Base-by-base conservation (phyloP, 1,140 invertebrate genomes). In the Pygmarrhopalites habei region DNA sequence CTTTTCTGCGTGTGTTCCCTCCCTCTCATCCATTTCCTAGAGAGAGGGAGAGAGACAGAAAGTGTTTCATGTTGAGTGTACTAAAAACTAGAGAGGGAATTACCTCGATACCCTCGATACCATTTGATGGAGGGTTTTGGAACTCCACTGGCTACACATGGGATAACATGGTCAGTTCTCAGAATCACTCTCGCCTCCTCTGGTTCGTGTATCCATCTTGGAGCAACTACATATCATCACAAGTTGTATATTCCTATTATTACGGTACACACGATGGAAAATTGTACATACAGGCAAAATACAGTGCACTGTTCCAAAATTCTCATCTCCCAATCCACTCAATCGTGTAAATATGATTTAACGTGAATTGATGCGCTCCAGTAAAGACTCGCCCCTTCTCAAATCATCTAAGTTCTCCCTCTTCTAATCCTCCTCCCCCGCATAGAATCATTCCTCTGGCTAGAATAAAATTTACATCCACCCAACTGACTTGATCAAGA, bases 151-250 rank as follows among this genome's bases (percentile, higher is more conserved):
- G 68, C 65, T 15, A 4, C 15, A 56, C 68, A 70, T 23, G 47
- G 49, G 15, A 70, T 15, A 1, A 59, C 28, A 35, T 58, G 55
- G 26, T 64, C 67, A 2, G 29, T 67, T 28, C 76, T 75, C 1
- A 80, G 70, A 7, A 81, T 75, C 1, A 79, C 78, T 66, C 75
- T 75, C 17, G 72, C 73, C 66, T 82, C 77, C 28, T 74, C 62
- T 0, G 81, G 81, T 65, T 80, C 77, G 28, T 77, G 74, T 1
- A 79, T 72, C 81, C 81, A 82, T 29, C 73, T 74, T 23, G 81
- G 80, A 15, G 80, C 77, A 53, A 82, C 81, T 82, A 71, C 17
- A 72, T 67, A 65, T 57, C 39, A 23, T 29, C 14, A 32, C 10
- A 49, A 49, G 17, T 39, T 39, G 17, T 39, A 39, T 10, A 39